Base-by-base conservation (phyloP, 2,113 vertebrate species). In the Urocitellus parryii region DNA sequence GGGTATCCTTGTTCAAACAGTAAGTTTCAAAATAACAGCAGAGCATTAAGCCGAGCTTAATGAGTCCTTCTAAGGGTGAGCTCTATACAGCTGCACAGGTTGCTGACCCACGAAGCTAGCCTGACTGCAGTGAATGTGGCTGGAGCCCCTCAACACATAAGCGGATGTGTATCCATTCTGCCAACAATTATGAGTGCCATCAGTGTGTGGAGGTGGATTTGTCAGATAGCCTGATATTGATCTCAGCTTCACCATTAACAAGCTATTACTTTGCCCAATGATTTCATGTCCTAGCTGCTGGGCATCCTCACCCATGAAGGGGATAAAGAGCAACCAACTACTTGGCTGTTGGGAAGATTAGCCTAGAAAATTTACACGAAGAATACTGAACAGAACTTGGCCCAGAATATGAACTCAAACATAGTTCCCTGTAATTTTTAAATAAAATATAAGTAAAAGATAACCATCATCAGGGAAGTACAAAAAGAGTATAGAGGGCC, bases 91-190 rank as follows among this genome's bases (percentile, higher is more conserved):
- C 20, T 20, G 34, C 34, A 4, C 25, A 24, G 34, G 48, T 2
- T 61, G 45, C 63, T 24, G 12, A 6, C 16, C 6, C 37, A 48
- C 6, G 14, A 72, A 61, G 42, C 27, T 27, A 34, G 37, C 72
- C 53, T 11, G 29, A 53, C 0, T 4, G 2, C 51, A 34, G 39
- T 1, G 14, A 56, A 6, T 9, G 42, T 17, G 13, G 39, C 65
- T 14, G 17, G 48, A 61, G 10, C 14, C 51, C 9, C 16, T 85
- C 8, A 1, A 24, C 11, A 2, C 2, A 67, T 13, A 22, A 12
- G 58, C 7, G 27, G 0, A 4, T 58, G 51, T 0, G 18, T 11
- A 3, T 11, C n/a, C 51, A 4, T n/a, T 58, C 8, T 17, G 22
- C 20, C 39, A n/a, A 72, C 13, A 29, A 16, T 34, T 61, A 34